These are phyloP conservation scores for Aromia moschata DNA, from an alignment of 2,888 invertebrate species.

Conservation along the genomic window DNA sequence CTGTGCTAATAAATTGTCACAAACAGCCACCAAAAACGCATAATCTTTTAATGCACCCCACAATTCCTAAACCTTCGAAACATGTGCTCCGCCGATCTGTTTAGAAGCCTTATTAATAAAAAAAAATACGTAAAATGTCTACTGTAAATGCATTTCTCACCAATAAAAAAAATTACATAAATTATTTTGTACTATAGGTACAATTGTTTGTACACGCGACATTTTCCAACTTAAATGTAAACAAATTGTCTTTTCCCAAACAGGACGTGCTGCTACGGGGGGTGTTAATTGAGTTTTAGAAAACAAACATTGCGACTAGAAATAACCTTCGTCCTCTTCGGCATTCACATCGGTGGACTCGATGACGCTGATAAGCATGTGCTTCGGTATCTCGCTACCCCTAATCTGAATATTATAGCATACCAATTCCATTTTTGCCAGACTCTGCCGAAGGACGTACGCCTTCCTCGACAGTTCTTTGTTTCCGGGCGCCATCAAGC, in stretches of 20 bases:
- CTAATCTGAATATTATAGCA: slow-evolving; percentile 56
- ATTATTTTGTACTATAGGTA: neutral
- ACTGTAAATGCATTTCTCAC: too few relatives aligned
- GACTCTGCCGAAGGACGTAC: slow-evolving; percentile 75
- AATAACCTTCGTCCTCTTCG: slow-evolving; percentile 57
- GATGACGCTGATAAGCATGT: slow-evolving; percentile 70
- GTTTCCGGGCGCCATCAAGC: slow-evolving; percentile 63
- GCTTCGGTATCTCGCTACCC: slow-evolving; percentile 77
- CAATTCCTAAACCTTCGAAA: too few relatives aligned
- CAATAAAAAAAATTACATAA: neutral
- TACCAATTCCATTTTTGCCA: slow-evolving; percentile 80
- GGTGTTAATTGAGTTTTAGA: too few relatives aligned
- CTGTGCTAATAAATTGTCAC: too few relatives aligned
- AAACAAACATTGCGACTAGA: slow-evolving; percentile 2
- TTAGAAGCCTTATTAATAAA: too few relatives aligned
- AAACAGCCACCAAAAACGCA: too few relatives aligned
- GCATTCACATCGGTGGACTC: slow-evolving; percentile 52
- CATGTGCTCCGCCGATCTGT: too few relatives aligned
- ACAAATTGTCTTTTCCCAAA: too few relatives aligned
- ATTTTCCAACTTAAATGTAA: neutral
- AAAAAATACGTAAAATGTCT: too few relatives aligned
- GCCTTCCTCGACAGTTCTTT: slow-evolving; percentile 78
- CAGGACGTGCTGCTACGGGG: too few relatives aligned
- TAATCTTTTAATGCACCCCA: too few relatives aligned
- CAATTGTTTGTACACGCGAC: neutral